These are phyloP conservation scores for Porites lutea DNA, from an alignment of 64 coral and sea anemone species.

Conservation along the genomic window DNA sequence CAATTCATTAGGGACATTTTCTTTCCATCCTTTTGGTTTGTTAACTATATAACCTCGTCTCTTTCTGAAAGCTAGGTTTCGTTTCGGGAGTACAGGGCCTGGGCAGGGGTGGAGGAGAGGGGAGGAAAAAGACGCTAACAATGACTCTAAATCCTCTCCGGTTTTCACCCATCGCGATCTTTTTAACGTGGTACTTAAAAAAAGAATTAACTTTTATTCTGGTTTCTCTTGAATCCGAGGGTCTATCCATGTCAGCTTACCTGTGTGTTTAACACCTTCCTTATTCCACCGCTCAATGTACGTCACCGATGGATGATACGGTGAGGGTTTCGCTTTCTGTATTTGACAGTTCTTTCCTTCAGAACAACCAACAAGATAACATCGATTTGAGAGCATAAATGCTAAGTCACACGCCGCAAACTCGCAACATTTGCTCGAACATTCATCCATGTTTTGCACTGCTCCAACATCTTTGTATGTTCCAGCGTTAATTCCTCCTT, in stretches of 20 bases:
- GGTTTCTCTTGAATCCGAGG: no score
- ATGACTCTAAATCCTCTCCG: no score
- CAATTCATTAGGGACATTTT: no score
- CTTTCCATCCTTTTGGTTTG: no score
- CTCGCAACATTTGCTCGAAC: constrained; percentile 91
- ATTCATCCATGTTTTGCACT: constrained; percentile 87
- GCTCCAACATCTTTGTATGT: constrained; percentile 96
- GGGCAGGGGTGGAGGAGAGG: no score
- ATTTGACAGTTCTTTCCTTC: constrained; percentile 96
- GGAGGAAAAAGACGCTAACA: no score
- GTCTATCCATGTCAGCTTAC: constrained; percentile 12
- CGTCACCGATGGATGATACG: constrained; percentile 82
- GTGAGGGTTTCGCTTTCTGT: constrained; percentile 95
- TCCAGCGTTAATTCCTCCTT: constrained; percentile 95
- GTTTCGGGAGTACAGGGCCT: no score
- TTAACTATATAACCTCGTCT: no score
- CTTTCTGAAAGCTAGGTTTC: no score
- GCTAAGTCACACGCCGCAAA: constrained; percentile 94
- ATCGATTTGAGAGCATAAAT: constrained; percentile 85
- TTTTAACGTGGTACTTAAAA: no score
- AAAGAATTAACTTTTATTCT: no score
- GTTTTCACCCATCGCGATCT: no score
- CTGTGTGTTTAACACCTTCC: constrained; percentile 96
- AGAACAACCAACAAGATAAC: constrained; percentile 95
- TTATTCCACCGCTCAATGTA: constrained; percentile 97